These are phyloP conservation scores for Holothuria leucospilota DNA, from an alignment of 53 echinoderm and acorn worm species.

Conservation along the genomic window DNA sequence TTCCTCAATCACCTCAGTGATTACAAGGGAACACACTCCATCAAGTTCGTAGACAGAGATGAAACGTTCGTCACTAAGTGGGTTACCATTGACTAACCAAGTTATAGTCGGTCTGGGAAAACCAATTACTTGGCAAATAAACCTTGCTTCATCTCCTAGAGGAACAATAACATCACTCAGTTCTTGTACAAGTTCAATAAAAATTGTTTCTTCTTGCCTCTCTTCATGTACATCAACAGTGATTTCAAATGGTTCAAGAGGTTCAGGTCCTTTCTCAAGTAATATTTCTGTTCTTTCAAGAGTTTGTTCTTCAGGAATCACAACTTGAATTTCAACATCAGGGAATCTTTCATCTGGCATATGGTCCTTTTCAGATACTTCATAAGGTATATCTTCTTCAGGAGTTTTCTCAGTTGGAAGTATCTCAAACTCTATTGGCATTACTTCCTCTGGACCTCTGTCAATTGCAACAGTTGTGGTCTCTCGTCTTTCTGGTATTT, in stretches of 20 bases:
- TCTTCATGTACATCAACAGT: slow-evolving; percentile 63
- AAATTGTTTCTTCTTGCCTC: slow-evolving; percentile 42
- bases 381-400: too few species aligned
- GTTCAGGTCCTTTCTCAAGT: slow-evolving; percentile 37
- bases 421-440: not conserved
- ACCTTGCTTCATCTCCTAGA: slow-evolving; percentile 55
- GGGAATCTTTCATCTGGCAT: slow-evolving; percentile 33
- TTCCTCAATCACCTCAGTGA: slow-evolving; percentile 76
- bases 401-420: not conserved
- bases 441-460: not conserved
- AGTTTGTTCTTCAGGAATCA: slow-evolving; percentile 50
- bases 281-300: slow-evolving; percentile 1
- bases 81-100: slow-evolving; percentile 70
- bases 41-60: slow-evolving; percentile 72
- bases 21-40: slow-evolving; percentile 69
- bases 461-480: slow-evolving; percentile 1
- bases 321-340: slow-evolving; percentile 54
- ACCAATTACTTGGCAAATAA: slow-evolving; percentile 68
- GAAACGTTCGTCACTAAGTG: slow-evolving; percentile 57
- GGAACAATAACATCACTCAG: slow-evolving; percentile 47
- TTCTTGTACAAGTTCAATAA: slow-evolving; percentile 62
- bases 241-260: slow-evolving; percentile 58
- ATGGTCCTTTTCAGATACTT: slow-evolving; percentile 21
- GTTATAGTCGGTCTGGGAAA: slow-evolving; percentile 67
- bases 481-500: slow-evolving; percentile 10